Conservation (phyloP, 2,888 invertebrate genomes). For the Ectropis crepuscularia region DNA sequence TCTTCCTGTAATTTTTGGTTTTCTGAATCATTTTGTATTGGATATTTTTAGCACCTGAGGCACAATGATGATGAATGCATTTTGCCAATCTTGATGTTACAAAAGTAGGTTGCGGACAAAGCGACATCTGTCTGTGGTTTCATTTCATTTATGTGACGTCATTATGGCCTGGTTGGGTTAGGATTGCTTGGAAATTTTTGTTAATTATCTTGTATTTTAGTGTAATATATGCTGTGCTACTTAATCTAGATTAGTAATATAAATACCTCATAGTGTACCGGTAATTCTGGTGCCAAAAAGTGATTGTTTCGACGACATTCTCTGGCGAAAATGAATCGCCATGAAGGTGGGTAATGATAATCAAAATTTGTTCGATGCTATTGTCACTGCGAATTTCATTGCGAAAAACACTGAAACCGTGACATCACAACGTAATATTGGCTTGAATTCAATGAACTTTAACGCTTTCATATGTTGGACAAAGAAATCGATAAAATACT, state of each 20-base stretch:
- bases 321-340: constrained; percentile 93
- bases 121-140: constrained; percentile 42
- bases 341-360: constrained; percentile 93
- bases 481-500: constrained; percentile 49
- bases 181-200: constrained; percentile 88
- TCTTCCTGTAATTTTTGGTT: too few relatives aligned
- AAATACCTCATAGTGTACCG: constrained; percentile 80
- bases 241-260: constrained; percentile 82
- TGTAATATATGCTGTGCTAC: constrained; percentile 85
- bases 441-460: constrained; percentile 42
- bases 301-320: constrained; percentile 75
- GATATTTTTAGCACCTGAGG: too few relatives aligned
- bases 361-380: constrained; percentile 83
- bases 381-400: constrained; percentile 76
- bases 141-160: constrained; percentile 79
- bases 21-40: too few relatives aligned
- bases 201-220: constrained; percentile 87
- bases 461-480: constrained; percentile 36
- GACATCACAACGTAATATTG: constrained; percentile 45
- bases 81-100: constrained; percentile 23
- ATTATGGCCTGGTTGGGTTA: constrained; percentile 89
- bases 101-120: constrained; percentile 34
- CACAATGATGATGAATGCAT: constrained; percentile 14
- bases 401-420: constrained; percentile 58
- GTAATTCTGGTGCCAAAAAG: constrained; percentile 79